phyloP scores from a whole-genome alignment of 2,113 vertebrate genomes.

The cattle (Bos taurus) region DNA sequence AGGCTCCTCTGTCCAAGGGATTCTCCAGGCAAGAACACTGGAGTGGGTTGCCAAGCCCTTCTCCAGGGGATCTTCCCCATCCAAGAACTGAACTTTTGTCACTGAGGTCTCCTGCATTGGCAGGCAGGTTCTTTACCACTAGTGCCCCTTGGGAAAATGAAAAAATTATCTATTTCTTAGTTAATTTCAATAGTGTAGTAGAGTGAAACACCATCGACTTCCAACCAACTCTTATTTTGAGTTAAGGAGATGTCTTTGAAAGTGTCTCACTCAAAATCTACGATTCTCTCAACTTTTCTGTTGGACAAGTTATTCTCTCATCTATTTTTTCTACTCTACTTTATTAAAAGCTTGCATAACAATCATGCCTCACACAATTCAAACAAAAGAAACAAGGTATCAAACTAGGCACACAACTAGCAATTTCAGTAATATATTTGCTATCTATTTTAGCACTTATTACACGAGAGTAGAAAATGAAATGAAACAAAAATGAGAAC shows the following conservation, averaged over 20 bases:
- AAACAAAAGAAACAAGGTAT: constrained; percentile 18
- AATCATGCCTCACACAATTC: neutral
- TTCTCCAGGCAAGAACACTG: neutral
- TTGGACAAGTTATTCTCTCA: neutral
- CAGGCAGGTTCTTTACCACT: neutral
- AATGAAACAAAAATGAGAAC: neutral
- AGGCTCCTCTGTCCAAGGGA: neutral
- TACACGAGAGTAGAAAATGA: neutral
- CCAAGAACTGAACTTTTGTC: neutral
- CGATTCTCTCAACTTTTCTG: neutral
- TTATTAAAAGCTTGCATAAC: neutral
- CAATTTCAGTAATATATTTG: neutral
- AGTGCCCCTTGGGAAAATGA: neutral
- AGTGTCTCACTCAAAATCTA: neutral
- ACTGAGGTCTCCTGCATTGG: neutral
- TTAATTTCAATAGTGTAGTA: neutral
- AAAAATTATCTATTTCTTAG: neutral
- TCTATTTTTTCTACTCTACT: neutral
- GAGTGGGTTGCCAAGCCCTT: neutral
- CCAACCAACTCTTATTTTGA: neutral
- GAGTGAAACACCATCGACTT: neutral
- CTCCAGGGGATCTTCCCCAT: neutral
- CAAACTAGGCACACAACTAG: neutral
- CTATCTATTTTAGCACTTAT: neutral
- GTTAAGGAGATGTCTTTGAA: constrained; percentile 25